Conservation (phyloP, 2,888 invertebrate species). For the Drosophila acutilabella region DNA sequence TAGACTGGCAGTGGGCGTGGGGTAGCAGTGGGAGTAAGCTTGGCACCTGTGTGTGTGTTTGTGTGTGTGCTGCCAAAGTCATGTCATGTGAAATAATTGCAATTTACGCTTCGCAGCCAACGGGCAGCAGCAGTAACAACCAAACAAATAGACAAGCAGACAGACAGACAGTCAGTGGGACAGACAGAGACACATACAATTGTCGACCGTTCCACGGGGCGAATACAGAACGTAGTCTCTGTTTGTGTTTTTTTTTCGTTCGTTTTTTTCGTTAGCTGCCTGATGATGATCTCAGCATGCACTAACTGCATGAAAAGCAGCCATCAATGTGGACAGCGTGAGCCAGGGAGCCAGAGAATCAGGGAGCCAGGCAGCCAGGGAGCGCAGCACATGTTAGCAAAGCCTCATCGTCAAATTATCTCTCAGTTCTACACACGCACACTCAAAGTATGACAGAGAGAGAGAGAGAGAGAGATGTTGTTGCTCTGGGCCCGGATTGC, state of each 20-base stretch:
- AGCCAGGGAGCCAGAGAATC: slow-evolving; percentile 49
- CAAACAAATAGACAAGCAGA: slow-evolving; percentile 24
- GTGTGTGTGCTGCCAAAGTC: slow-evolving; percentile 53
- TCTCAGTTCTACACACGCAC: slow-evolving; percentile 31
- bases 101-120: slow-evolving; percentile 71
- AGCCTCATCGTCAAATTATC: slow-evolving; percentile 65
- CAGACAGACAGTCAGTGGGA: background rate
- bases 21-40: background rate
- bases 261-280: slow-evolving; percentile 41
- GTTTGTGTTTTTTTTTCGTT: slow-evolving; percentile 27
- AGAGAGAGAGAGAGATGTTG: background rate
- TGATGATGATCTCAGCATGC: slow-evolving; percentile 79
- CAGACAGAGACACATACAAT: slow-evolving; percentile 6
- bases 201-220: slow-evolving; percentile 62
- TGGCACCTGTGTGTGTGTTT: slow-evolving; percentile 16
- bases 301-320: slow-evolving; percentile 69
- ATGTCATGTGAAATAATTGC: slow-evolving; percentile 80
- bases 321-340: slow-evolving; percentile 54
- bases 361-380: slow-evolving; percentile 38
- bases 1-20: background rate
- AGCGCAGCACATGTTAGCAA: slow-evolving; percentile 52
- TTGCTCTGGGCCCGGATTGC: slow-evolving; percentile 56
- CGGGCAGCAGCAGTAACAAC: slow-evolving; percentile 35
- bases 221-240: slow-evolving; percentile 69
- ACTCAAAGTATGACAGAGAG: background rate